Evolutionary conservation across 2,113 vertebrate species (phyloP).

Genomic region (Rattus rattus): DNA sequence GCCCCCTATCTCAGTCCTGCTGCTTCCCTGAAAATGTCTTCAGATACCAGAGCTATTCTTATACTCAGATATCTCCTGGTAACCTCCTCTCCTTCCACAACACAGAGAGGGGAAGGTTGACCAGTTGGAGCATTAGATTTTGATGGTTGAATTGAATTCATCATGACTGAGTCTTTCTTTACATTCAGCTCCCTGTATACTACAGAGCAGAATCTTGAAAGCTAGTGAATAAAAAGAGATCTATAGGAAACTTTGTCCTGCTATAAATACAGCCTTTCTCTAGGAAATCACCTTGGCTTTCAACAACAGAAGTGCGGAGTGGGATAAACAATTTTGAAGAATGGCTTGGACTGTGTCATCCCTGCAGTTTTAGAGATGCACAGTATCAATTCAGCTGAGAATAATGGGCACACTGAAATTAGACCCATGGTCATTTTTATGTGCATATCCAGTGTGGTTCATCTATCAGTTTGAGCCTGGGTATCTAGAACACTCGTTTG

Average conservation of each 20-base stretch:
- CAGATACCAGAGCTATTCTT: neutral
- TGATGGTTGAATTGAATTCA: neutral
- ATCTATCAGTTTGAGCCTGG: neutral
- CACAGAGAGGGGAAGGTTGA: neutral
- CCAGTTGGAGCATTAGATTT: neutral
- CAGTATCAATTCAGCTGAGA: conserved; percentile 1
- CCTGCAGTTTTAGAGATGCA: conserved; percentile 30
- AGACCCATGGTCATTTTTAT: neutral
- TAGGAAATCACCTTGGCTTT: neutral
- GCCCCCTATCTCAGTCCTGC: neutral
- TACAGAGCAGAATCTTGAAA: neutral
- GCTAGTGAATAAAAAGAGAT: neutral
- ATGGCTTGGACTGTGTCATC: conserved; percentile 34
- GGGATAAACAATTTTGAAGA: conserved; percentile 32
- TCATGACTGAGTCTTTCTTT: neutral
- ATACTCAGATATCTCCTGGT: neutral
- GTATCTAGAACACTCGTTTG: conserved; percentile 33
- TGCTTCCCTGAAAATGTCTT: neutral
- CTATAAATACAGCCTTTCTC: neutral
- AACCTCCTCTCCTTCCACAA: neutral
- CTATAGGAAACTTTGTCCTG: neutral
- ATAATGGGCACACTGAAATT: conserved; percentile 53
- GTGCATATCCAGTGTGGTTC: neutral
- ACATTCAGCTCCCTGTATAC: neutral
- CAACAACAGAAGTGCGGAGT: neutral